Conservation (phyloP, 2,888 invertebrate species). For the Drosophila parthenogenetica region DNA sequence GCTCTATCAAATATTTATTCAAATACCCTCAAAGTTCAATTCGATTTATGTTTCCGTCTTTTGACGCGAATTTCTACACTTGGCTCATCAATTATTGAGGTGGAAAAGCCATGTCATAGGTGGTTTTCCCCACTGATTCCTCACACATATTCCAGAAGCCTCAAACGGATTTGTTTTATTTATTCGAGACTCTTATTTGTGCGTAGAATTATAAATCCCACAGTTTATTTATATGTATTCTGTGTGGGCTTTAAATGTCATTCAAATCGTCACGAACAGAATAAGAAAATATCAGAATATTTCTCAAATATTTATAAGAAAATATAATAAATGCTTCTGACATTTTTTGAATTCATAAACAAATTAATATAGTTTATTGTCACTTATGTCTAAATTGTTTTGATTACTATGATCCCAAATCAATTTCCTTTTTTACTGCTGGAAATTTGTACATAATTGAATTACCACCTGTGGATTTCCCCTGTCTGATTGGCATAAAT, state of each 20-base stretch:
- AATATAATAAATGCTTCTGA: background rate
- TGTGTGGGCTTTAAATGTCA: constrained; percentile 23
- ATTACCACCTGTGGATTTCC: constrained; percentile 57
- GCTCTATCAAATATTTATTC: constrained; percentile 76
- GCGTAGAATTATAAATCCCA: constrained; percentile 40
- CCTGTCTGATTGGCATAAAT: constrained; percentile 7
- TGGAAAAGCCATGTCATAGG: constrained; percentile 27
- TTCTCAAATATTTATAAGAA: background rate
- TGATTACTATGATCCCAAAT: constrained; percentile 28
- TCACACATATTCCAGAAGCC: background rate
- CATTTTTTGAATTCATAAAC: constrained; percentile 21
- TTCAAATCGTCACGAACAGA: constrained; percentile 26
- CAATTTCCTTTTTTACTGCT: constrained; percentile 32
- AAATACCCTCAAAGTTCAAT: constrained; percentile 67
- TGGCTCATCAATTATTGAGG: constrained; percentile 69
- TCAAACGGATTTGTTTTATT: constrained; percentile 27
- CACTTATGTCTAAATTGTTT: constrained; percentile 23
- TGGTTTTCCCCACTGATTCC: constrained; percentile 5
- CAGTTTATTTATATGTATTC: constrained; percentile 40
- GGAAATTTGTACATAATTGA: constrained; percentile 39
- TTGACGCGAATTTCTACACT: constrained; percentile 62
- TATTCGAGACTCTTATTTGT: constrained; percentile 22
- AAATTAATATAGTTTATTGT: constrained; percentile 24
- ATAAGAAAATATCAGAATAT: constrained; percentile 1
- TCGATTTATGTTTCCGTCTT: constrained; percentile 71